A percentile compares a stretch with the other conserved stretches of the same genome.
Evolutionary conservation across 1,140 invertebrate species (phyloP).

Genomic region (Temnothorax curvispinosus): DNA sequence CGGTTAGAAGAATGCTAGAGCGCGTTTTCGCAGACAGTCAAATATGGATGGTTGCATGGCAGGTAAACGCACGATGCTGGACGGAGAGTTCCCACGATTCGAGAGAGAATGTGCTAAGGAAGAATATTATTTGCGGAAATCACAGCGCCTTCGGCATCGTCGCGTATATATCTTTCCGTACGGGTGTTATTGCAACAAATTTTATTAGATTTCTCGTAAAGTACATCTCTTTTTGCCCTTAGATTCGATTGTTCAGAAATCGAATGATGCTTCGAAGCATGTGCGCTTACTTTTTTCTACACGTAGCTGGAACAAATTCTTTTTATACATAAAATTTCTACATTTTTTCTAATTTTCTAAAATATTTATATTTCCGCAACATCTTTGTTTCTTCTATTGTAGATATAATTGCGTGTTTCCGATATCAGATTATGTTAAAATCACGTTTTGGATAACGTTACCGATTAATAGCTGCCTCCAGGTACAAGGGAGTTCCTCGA

Average conservation of each 20-base stretch:
- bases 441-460: conserved; percentile 17
- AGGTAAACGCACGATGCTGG: conserved; percentile 56
- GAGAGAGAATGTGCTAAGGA: background rate
- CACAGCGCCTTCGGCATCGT: background rate
- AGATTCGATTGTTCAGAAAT: background rate
- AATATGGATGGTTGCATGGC: conserved; percentile 53
- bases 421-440: background rate
- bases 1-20: conserved; percentile 8
- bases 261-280: background rate
- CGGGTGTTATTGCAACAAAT: background rate
- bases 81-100: conserved; percentile 50
- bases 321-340: background rate
- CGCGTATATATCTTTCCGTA: background rate
- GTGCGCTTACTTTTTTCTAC: background rate
- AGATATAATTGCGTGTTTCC: background rate
- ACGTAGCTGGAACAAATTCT: background rate
- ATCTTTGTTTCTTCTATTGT: background rate
- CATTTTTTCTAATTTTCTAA: background rate
- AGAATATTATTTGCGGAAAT: conserved; percentile 29
- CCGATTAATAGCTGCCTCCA: background rate
- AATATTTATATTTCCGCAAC: background rate
- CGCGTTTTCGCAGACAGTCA: conserved; percentile 42
- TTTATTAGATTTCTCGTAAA: background rate
- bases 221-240: background rate
- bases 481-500: background rate